Percentiles rank a stretch among this genome's conserved stretches.
Evolutionary conservation across 2,888 invertebrate genomes (phyloP).

Genomic region (Allolobophora icterica): DNA sequence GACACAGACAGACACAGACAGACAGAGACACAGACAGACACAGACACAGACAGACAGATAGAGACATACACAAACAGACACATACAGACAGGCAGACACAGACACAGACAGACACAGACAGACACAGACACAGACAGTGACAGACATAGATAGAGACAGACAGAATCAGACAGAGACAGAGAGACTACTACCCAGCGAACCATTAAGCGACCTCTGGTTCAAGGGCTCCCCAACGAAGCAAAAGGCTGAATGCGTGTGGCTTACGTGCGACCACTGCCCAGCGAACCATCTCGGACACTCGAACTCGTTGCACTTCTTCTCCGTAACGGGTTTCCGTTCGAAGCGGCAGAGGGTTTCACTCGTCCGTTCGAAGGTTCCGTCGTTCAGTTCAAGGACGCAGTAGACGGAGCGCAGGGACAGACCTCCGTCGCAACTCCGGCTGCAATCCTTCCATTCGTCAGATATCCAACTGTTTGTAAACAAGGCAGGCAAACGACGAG

Average conservation of each 20-base stretch:
- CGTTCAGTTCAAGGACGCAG: conserved; percentile 81
- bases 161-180: neutral
- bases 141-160: too few relatives aligned
- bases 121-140: too few relatives aligned
- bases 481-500: neutral
- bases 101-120: too few relatives aligned
- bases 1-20: too few relatives aligned
- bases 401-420: conserved; percentile 80
- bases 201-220: neutral
- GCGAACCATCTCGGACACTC: conserved; percentile 83
- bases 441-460: conserved; percentile 87
- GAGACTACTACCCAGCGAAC: neutral
- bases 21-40: too few relatives aligned
- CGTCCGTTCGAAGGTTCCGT: conserved; percentile 73
- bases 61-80: too few relatives aligned
- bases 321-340: conserved; percentile 32
- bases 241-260: conserved; percentile 29
- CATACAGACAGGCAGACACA: too few relatives aligned
- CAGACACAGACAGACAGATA: too few relatives aligned
- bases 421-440: conserved; percentile 85
- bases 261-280: conserved; percentile 62
- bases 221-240: neutral
- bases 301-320: conserved; percentile 76
- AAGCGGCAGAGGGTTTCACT: conserved; percentile 78
- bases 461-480: conserved; percentile 81